A percentile compares a stretch with the other conserved stretches of the same genome.
Evolutionary conservation across 92 coral and sea anemone species (phyloP).

Genomic region (Ricordea florida): DNA sequence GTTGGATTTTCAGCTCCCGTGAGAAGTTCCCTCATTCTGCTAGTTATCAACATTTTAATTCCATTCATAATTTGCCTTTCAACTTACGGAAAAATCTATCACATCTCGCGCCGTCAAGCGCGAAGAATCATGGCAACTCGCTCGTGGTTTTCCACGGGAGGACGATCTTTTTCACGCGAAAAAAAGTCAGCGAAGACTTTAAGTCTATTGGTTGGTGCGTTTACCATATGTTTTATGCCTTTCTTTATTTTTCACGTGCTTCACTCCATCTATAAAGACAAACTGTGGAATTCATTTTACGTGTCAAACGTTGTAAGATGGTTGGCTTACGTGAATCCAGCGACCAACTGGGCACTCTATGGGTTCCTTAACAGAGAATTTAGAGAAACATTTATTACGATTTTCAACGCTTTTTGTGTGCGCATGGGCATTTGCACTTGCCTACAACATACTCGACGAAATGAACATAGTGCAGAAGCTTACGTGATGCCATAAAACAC

Average conservation of each 20-base stretch:
- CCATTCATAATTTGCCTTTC: slow-evolving; percentile 35
- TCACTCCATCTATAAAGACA: slow-evolving; percentile 1
- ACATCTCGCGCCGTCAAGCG: slow-evolving; percentile 40
- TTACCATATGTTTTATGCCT: slow-evolving; percentile 32
- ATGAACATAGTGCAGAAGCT: too few species aligned
- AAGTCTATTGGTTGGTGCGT: slow-evolving; percentile 46
- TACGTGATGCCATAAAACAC: too few species aligned
- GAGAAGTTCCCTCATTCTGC: slow-evolving; percentile 3
- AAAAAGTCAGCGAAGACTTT: slow-evolving; percentile 45
- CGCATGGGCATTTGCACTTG: too few species aligned
- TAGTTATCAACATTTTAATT: slow-evolving; percentile 23
- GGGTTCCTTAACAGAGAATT: slow-evolving; percentile 41
- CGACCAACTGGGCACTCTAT: slow-evolving; percentile 67
- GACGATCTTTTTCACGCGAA: neutral
- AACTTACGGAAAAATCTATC: slow-evolving; percentile 28
- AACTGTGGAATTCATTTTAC: neutral
- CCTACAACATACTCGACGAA: too few species aligned
- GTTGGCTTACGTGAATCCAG: slow-evolving; percentile 35
- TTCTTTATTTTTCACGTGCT: slow-evolving; percentile 28
- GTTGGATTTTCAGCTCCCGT: slow-evolving; percentile 3
- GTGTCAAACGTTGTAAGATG: slow-evolving; percentile 25
- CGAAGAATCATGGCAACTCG: neutral
- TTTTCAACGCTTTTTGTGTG: neutral
- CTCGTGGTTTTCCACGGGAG: neutral
- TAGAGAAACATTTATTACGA: slow-evolving; percentile 1